A percentile compares a stretch with the other conserved stretches of the same genome.
Conservation (phyloP, 2,797 vertebrate genomes). For the Xerus rutilus region DNA sequence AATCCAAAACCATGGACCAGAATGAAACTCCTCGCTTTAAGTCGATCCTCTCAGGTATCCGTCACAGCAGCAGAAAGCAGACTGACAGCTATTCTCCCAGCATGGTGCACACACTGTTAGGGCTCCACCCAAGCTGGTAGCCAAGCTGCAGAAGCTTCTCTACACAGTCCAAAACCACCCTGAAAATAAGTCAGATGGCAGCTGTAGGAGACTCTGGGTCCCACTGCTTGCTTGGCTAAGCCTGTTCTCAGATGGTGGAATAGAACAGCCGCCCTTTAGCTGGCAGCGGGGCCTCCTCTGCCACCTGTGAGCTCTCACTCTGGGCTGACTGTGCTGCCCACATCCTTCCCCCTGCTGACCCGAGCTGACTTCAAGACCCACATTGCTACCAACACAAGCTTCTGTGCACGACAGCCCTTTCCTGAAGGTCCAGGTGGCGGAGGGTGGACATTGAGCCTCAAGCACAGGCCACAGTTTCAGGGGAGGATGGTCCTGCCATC, state of each 20-base stretch:
- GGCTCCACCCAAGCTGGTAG: not conserved
- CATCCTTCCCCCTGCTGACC: not conserved
- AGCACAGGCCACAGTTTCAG: not conserved
- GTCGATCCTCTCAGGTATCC: no score
- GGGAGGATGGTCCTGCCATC: not conserved
- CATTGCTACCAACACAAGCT: not conserved
- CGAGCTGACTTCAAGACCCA: not conserved
- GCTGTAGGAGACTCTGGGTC: not conserved
- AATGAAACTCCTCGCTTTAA: no score
- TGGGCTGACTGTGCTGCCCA: not conserved
- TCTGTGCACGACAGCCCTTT: not conserved
- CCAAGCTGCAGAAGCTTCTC: not conserved
- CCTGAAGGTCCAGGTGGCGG: not conserved
- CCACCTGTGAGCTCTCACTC: not conserved
- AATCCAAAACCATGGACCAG: no score
- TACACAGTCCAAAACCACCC: not conserved
- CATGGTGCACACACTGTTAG: accelerated
- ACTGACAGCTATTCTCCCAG: not conserved
- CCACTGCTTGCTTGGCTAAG: not conserved
- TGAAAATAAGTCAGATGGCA: not conserved
- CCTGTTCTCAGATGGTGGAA: not conserved
- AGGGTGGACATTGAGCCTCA: not conserved
- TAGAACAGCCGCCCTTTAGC: not conserved
- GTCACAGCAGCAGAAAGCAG: no score
- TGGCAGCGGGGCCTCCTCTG: not conserved